A percentile compares a stretch with the other conserved stretches of the same genome.
phyloP scores from a whole-genome alignment of 2,113 vertebrate genomes.

The Entosphenus tridentatus region DNA sequence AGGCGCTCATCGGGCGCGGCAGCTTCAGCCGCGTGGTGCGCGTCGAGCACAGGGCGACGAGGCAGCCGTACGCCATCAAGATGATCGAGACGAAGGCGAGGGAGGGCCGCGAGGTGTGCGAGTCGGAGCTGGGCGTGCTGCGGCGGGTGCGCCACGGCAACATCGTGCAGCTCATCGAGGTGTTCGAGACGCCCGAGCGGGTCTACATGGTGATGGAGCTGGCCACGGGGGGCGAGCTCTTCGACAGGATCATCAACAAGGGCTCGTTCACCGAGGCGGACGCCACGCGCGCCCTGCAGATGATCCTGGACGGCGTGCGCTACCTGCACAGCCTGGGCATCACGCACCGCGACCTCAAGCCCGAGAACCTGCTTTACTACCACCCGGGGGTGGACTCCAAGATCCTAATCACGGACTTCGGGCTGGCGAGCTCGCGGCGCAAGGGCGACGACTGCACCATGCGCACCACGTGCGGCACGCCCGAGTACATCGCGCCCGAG shows the following conservation, averaged over 20 bases:
- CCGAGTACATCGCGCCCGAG: conserved; percentile 25
- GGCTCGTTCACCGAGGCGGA: conserved; percentile 23
- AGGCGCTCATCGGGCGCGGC: conserved; percentile 23
- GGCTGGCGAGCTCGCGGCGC: conserved; percentile 17
- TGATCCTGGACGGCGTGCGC: conserved; percentile 18
- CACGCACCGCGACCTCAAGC: conserved; percentile 22
- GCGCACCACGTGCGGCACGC: conserved; percentile 15
- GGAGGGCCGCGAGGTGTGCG: conserved; percentile 17
- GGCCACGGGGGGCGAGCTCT: conserved; percentile 21
- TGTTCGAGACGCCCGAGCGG: conserved; percentile 18
- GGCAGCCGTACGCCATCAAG: conserved; percentile 25
- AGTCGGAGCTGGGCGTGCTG: conserved; percentile 20
- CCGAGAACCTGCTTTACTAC: conserved; percentile 24
- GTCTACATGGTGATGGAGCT: conserved; percentile 24
- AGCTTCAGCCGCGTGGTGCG: conserved; percentile 24
- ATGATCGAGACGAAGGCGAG: conserved; percentile 22
- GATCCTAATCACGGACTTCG: conserved; percentile 22
- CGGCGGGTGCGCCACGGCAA: conserved; percentile 19
- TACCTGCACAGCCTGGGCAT: conserved; percentile 22
- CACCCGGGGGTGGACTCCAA: conserved; percentile 21
- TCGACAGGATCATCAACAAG: conserved; percentile 20
- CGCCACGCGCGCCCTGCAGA: conserved; percentile 18
- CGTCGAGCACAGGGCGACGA: conserved; percentile 20
- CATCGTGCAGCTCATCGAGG: conserved; percentile 22
- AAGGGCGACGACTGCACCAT: conserved; percentile 12